Evolutionary conservation across 1,140 invertebrate species (phyloP).

Genomic region (Leptopilina boulardi): DNA sequence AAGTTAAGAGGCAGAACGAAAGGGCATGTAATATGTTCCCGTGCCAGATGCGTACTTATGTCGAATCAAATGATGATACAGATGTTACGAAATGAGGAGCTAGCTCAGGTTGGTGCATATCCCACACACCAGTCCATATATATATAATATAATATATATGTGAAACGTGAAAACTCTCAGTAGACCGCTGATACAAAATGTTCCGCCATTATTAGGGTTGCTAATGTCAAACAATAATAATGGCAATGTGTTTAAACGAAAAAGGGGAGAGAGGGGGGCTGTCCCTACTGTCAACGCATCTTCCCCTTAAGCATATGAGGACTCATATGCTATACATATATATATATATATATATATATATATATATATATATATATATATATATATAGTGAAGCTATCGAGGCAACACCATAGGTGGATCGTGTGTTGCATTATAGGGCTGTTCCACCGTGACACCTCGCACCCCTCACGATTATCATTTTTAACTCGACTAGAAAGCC

Average conservation of each 20-base stretch:
- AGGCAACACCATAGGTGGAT: slow-evolving; percentile 58
- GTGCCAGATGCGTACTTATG: slow-evolving; percentile 64
- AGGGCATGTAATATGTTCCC: slow-evolving; percentile 15
- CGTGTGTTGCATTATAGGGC: slow-evolving; percentile 58
- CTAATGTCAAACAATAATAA: slow-evolving; percentile 70
- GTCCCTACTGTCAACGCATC: background rate
- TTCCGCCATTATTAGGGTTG: slow-evolving; percentile 65
- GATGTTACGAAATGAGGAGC: slow-evolving; percentile 63
- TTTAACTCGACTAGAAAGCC: slow-evolving; percentile 67
- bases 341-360: too few species aligned
- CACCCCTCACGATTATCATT: slow-evolving; percentile 70
- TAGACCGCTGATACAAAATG: slow-evolving; percentile 50
- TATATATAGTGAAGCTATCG: slow-evolving; percentile 7
- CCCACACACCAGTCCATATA: slow-evolving; percentile 30
- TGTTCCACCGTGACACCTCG: slow-evolving; percentile 71
- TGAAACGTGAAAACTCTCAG: slow-evolving; percentile 38
- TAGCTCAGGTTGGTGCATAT: slow-evolving; percentile 37
- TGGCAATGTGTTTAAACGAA: slow-evolving; percentile 52
- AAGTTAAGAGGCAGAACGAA: slow-evolving; percentile 32
- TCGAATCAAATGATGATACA: slow-evolving; percentile 70
- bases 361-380: background rate
- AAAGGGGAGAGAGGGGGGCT: slow-evolving; percentile 37
- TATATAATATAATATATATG: too few species aligned
- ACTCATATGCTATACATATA: background rate
- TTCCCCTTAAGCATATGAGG: slow-evolving; percentile 9